Conservation (phyloP, 2,797 vertebrate genomes). For the Brotula barbata region DNA sequence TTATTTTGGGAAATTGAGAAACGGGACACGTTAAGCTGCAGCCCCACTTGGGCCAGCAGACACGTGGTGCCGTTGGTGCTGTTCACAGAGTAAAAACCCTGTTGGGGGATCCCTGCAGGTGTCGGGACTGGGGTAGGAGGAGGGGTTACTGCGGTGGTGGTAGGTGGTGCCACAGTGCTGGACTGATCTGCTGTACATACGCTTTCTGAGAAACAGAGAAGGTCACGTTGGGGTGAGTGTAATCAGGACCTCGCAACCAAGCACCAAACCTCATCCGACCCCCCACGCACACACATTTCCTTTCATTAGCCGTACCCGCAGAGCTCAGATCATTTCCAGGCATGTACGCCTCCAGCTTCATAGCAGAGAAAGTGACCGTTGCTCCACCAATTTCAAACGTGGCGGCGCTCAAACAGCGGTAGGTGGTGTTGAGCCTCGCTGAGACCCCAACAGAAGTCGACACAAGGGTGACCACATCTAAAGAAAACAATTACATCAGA, state of each 20-base stretch:
- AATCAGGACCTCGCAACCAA: not conserved
- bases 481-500: too few relatives aligned
- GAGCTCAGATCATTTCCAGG: conserved; percentile 77
- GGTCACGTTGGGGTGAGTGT: not conserved
- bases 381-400: conserved; percentile 64
- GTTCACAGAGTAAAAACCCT: conserved; percentile 78
- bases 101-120: conserved; percentile 71
- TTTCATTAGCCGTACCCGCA: conserved; percentile 72
- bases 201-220: conserved; percentile 75
- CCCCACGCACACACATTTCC: not conserved
- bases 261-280: not conserved
- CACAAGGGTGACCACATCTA: conserved; percentile 59
- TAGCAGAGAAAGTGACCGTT: conserved; percentile 75
- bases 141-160: conserved; percentile 45
- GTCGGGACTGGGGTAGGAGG: conserved; percentile 45
- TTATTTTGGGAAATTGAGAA: conserved; percentile 71
- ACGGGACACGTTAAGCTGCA: conserved; percentile 90
- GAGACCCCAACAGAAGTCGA: conserved; percentile 71
- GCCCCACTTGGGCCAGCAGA: conserved; percentile 80
- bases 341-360: conserved; percentile 88
- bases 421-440: conserved; percentile 83
- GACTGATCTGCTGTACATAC: conserved; percentile 81
- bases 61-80: conserved; percentile 65
- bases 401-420: conserved; percentile 78
- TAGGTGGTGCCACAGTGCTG: conserved; percentile 47